Evolutionary conservation across 2,113 vertebrate species (phyloP).

Genomic region (Tichodroma muraria): DNA sequence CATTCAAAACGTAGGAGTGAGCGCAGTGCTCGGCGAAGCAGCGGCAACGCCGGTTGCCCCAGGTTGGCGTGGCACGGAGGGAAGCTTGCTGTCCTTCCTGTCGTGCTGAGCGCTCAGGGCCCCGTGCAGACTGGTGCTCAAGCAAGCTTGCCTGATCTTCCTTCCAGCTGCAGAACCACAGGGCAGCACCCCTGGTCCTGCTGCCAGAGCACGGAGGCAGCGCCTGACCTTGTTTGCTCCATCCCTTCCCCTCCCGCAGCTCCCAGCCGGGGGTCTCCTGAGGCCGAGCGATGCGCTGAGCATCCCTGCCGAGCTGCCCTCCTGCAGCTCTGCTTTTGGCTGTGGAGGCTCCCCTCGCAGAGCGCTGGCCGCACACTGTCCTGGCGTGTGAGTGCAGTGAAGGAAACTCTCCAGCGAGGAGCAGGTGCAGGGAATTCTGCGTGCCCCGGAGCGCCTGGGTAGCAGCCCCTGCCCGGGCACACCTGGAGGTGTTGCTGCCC

Average conservation of each 20-base stretch:
- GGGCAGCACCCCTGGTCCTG: neutral
- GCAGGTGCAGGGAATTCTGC: neutral
- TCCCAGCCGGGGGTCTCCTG: neutral
- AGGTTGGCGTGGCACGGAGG: neutral
- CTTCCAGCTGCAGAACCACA: neutral
- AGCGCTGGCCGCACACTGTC: neutral
- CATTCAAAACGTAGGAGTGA: neutral
- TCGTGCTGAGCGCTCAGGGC: neutral
- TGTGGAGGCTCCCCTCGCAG: neutral
- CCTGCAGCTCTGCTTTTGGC: neutral
- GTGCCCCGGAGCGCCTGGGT: neutral
- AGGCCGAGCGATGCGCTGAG: accelerated
- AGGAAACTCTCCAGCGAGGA: accelerated
- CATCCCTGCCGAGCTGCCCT: neutral
- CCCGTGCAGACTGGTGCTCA: neutral
- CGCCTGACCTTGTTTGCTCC: neutral
- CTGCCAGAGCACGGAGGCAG: neutral
- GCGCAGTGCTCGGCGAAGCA: neutral
- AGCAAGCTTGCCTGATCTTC: neutral
- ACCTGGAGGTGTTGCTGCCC: neutral
- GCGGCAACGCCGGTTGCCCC: neutral
- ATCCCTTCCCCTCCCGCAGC: neutral
- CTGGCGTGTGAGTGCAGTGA: accelerated
- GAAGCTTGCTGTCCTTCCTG: neutral
- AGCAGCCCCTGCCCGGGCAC: neutral